Percentiles rank a stretch among this genome's conserved stretches.
phyloP scores from a whole-genome alignment of 2,888 invertebrate genomes.

The Sminthurinus aureus region DNA sequence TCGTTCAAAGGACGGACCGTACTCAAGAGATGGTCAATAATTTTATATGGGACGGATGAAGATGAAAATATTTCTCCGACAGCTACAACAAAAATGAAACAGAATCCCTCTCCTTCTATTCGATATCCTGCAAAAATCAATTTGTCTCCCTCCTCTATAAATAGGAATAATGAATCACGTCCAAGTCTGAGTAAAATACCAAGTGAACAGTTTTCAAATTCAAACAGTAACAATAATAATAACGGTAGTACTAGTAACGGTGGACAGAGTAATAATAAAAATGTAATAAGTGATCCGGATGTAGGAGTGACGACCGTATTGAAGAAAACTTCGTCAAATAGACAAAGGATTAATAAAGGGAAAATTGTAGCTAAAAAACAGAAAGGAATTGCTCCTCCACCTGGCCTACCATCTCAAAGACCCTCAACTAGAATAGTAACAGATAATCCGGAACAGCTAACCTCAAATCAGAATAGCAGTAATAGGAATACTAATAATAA shows the following conservation, averaged over 20 bases:
- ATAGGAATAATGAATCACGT: not conserved
- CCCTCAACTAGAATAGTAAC: slow-evolving; percentile 32
- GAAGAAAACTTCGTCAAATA: slow-evolving; percentile 26
- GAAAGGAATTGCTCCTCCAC: slow-evolving; percentile 45
- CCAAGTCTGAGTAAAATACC: not conserved
- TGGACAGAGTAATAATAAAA: not conserved
- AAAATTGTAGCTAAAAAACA: slow-evolving; percentile 54
- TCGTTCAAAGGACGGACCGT: slow-evolving; percentile 77
- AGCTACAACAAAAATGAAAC: not conserved
- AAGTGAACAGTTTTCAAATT: not conserved
- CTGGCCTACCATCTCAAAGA: slow-evolving; percentile 31
- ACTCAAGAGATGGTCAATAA: slow-evolving; percentile 91
- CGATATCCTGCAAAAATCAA: slow-evolving; percentile 36
- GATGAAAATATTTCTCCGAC: slow-evolving; percentile 61
- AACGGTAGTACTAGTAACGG: not conserved
- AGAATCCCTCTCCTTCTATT: slow-evolving; percentile 13
- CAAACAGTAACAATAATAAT: slow-evolving; percentile 8
- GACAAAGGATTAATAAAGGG: slow-evolving; percentile 43
- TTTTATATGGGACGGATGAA: slow-evolving; percentile 85
- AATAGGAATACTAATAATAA: not conserved
- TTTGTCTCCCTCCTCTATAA: slow-evolving; percentile 11
- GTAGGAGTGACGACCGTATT: not conserved
- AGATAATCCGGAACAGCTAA: slow-evolving; percentile 24
- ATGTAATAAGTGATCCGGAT: slow-evolving; percentile 14
- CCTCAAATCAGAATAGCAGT: not conserved